Base-by-base conservation (phyloP, 2,888 invertebrate species). In the Elysia crispata region DNA sequence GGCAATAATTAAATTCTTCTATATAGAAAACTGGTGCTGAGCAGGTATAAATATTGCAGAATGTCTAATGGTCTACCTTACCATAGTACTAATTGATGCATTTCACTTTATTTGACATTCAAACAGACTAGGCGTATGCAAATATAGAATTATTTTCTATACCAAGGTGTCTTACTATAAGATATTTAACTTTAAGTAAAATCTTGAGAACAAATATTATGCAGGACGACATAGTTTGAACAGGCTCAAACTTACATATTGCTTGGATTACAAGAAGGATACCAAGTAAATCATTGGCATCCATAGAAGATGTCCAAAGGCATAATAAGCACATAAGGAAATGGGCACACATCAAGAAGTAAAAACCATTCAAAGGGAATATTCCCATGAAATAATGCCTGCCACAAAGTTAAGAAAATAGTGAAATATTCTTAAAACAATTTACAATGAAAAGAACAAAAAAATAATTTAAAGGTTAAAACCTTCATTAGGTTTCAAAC, bases 261-360 rank as follows among this genome's bases (percentile, higher is more conserved):
- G 86, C 85, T 77, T 89, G 87, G 6, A 85, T 30, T 13, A 84
- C 64, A 8, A 89, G 60, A 25, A 89, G 69, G 23, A 81, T 33
- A 57, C 86, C 86, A 54, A 88, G 83, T 25, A 85, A 25, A 30
- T 82, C 82, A 54, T 85, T 85, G 54, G 83, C 77, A 66, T 85
- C 85, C 76, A 88, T 83, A 20, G 84, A 83, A 31, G 87, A 84
- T 50, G 83, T 80, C 81, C 86, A 87, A 20, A 85, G 85, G 81
- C 86, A 85, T 50, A 86, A 77, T 70, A 90, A 84, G 84, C 90
- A 89, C 74, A 89, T 76, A 0, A 86, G 73, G 67, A 87, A 88
- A 81, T 90, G 89, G 31, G 84, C 74, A 49, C 86, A 81, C 76
- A 90, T 85, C 70, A 88, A 76, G 3, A 83, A 33, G 79, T 88